Base-by-base conservation (phyloP, 2,113 vertebrate species). In the Candoia aspera region DNA sequence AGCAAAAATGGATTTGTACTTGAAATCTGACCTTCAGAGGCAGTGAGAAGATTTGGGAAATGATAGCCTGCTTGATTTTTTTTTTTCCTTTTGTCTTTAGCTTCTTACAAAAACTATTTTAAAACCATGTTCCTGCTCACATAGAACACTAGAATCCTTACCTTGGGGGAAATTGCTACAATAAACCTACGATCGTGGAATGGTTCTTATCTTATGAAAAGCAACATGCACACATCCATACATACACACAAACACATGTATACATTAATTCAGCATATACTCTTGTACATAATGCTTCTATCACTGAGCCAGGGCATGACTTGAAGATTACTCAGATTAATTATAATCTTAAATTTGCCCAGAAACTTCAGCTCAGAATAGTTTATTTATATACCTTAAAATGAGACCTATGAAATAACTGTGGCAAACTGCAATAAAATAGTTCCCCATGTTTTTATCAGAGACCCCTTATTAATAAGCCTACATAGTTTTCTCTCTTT, bases 11-110 rank as follows among this genome's bases (percentile, higher is more conserved):
- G 79, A 89, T 89, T 91, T 94, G 83, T 94, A 91, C 88, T 94
- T 92, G 88, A 95, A 94, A 94, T 93, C 86, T 94, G 90, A 94
- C 60, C 59, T 94, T 91, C 84, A 88, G 85, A 94, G 89, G 33
- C 62, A 93, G 73, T 84, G 57, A 86, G 86, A 92, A 95, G 84
- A 92, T 94, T 93, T 86, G 73, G 88, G 89, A 95, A 95, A 94
- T 85, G 90, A 84, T 64, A 92, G 88, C 90, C 33, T 93, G 15
- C 49, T 94, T 92, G 57, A 49, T 53, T 55, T 54, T 0, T 11
- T 88, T 86, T 62, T 33, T 54, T 54, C 8, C 53, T 26, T 37
- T n/a, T 59, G 23, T 9, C 62, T 21, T 55, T 42, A 13, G 83
- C n/a, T 46, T 59, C 42, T 94, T 89, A 54, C 11, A 79, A 87